Base-by-base conservation (phyloP, 92 coral and sea anemone species). In the Bergia sp. region DNA sequence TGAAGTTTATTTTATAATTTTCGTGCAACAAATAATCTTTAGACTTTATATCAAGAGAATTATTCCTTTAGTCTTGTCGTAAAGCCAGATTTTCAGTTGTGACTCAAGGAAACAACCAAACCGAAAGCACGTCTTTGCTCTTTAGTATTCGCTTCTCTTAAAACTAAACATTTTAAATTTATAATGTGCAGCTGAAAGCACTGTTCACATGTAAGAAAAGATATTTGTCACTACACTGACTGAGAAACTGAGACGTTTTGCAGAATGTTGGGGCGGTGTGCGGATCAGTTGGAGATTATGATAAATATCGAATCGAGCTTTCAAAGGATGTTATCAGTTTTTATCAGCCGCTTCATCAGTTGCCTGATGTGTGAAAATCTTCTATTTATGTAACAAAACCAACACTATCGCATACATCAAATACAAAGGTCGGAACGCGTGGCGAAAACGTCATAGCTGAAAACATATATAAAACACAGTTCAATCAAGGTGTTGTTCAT, bases 361-460 rank as follows among this genome's bases (percentile, higher is more conserved):
- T 20, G 69, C 69, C 69, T 61, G 69, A 20, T 61, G 23, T 61
- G 69, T 61, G 69, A 18, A 61, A 61, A 61, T 18, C 21, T 5
- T 61, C 23, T 18, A 10, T 11, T 57, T 11, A 57, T 1, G 20
- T 57, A 57, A 11, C 18, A 57, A 57, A 57, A 18, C 65, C 20
- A 61, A 1, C 58, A 1, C 69, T 61, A 61, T 61, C 58, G 58
- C 69, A 61, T 20, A 21, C 6, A 61, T 61, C 29, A 16, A 61
- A 61, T 41, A n/a, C 79, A 76, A 76, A 76, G 79, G 79, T 76
- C 49, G 79, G 53, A 76, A 76, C 37, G 79, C 79, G 18, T 11
- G 66, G 16, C 2, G 13, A 7, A 74, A 45, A 29, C 57, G 66
- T 12, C 66, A 57, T 12, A 79, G 66, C 44, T 38, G 43, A 61